These are phyloP conservation scores for Rachycentron canadum DNA, from an alignment of 2,797 vertebrate genomes.

Conservation along the genomic window DNA sequence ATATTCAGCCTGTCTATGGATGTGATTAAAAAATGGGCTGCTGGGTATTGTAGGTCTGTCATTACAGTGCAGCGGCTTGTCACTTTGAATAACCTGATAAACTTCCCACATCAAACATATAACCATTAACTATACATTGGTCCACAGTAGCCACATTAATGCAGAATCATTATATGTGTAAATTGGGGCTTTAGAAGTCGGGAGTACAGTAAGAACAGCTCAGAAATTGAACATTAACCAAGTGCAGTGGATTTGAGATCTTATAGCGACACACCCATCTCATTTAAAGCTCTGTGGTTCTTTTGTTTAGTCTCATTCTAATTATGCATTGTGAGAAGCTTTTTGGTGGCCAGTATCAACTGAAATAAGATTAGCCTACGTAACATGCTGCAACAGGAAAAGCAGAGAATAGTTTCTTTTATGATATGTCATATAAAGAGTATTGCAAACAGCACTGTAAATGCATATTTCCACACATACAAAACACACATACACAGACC, in stretches of 20 bases:
- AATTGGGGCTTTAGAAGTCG: constrained; percentile 30
- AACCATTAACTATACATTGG: constrained; percentile 52
- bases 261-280: constrained; percentile 11
- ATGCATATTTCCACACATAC: constrained; percentile 19
- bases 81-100: constrained; percentile 86
- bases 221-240: constrained; percentile 27
- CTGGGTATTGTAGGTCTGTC: constrained; percentile 86
- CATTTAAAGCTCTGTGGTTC: constrained; percentile 7
- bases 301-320: constrained; percentile 18
- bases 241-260: constrained; percentile 7
- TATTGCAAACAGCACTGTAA: constrained; percentile 28
- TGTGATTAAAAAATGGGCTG: constrained; percentile 65
- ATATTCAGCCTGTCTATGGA: constrained; percentile 68
- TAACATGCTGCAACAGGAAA: constrained; percentile 61
- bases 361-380: constrained; percentile 54
- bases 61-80: constrained; percentile 83
- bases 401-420: constrained; percentile 63
- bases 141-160: constrained; percentile 9
- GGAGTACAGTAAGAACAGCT: constrained; percentile 17
- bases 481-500: constrained; percentile 26
- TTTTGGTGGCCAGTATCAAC: constrained; percentile 34
- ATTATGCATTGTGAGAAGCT: constrained; percentile 34
- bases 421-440: constrained; percentile 57
- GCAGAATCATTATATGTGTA: constrained; percentile 34
- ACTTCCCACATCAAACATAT: constrained; percentile 63